Evolutionary conservation across 1,140 invertebrate species (phyloP).

Genomic region (Zaprionus capensis): DNA sequence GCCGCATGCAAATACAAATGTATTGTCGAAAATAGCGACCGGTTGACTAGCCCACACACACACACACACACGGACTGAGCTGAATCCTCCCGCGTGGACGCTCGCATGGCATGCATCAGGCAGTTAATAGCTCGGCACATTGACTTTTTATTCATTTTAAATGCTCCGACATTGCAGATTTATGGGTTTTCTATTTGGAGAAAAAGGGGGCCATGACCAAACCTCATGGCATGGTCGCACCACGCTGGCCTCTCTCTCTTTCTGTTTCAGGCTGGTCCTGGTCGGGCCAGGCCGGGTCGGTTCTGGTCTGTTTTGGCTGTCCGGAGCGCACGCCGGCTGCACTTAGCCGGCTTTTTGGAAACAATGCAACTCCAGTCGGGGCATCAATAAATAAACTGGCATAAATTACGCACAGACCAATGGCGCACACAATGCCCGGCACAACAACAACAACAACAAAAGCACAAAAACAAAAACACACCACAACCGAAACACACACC

Average conservation of each 20-base stretch:
- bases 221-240: constrained; percentile 10
- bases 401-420: constrained; percentile 77
- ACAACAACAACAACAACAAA: constrained; percentile 4
- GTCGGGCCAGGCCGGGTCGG: background rate
- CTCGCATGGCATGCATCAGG: constrained; percentile 67
- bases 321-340: constrained; percentile 52
- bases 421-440: constrained; percentile 32
- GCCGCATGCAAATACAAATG: constrained; percentile 81
- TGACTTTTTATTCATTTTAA: constrained; percentile 82
- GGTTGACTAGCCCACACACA: constrained; percentile 50
- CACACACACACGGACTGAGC: background rate
- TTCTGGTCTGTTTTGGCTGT: constrained; percentile 12
- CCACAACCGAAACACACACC: constrained; percentile 27
- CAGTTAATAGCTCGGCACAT: constrained; percentile 82
- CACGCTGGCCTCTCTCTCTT: background rate
- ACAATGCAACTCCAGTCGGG: constrained; percentile 66
- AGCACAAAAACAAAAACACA: constrained; percentile 14
- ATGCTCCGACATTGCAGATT: constrained; percentile 80
- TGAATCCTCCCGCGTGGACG: background rate
- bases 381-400: constrained; percentile 80
- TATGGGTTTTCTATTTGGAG: constrained; percentile 77
- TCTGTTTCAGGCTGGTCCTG: background rate
- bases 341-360: constrained; percentile 75
- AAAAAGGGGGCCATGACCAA: constrained; percentile 51
- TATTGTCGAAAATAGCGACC: constrained; percentile 78